phyloP scores from a whole-genome alignment of 2,888 invertebrate genomes.

The Caenorhabditis imperialis region DNA sequence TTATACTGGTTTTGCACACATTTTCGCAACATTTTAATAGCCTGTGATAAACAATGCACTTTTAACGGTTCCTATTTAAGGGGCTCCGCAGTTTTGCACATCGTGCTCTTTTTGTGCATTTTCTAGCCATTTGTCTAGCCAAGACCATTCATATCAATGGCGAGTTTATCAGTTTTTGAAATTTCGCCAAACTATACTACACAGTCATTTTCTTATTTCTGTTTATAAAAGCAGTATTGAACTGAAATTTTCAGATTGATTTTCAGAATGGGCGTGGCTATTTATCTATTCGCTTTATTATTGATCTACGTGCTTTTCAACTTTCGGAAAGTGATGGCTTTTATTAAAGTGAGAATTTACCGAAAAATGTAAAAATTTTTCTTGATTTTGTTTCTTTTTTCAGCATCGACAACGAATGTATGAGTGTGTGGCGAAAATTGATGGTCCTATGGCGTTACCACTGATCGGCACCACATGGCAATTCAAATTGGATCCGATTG shows the following conservation, averaged over 20 bases:
- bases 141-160: not conserved
- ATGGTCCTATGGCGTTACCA: constrained; percentile 71
- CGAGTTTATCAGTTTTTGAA: constrained; percentile 10
- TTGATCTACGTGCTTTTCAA: constrained; percentile 37
- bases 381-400: too few relatives aligned
- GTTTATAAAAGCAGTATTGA: too few relatives aligned
- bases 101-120: not conserved
- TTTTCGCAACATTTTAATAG: constrained; percentile 7
- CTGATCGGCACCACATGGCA: constrained; percentile 69
- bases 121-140: not conserved
- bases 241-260: too few relatives aligned
- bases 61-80: too few relatives aligned
- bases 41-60: constrained; percentile 14
- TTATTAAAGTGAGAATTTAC: constrained; percentile 40
- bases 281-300: constrained; percentile 24
- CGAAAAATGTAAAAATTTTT: too few relatives aligned
- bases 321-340: constrained; percentile 20
- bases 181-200: constrained; percentile 1
- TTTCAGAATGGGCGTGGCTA: constrained; percentile 39
- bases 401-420: constrained; percentile 27
- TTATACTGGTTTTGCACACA: not conserved
- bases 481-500: constrained; percentile 67
- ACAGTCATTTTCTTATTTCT: too few relatives aligned
- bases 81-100: too few relatives aligned
- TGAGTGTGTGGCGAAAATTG: constrained; percentile 51